Evolutionary conservation across 2,797 vertebrate genomes (phyloP).

Genomic region (Gouania willdenowi): DNA sequence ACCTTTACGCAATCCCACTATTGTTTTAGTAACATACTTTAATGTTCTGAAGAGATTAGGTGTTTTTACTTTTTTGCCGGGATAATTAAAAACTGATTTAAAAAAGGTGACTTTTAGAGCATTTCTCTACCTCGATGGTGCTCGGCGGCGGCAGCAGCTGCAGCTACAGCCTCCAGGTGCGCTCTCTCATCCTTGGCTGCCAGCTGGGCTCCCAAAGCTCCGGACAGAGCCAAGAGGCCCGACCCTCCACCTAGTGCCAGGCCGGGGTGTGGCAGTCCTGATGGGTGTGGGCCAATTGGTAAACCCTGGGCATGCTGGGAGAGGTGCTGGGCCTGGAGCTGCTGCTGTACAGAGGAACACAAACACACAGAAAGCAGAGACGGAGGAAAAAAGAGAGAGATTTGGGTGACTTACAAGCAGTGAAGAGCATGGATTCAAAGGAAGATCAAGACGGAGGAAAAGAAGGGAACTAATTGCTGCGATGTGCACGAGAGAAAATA

Average conservation of each 20-base stretch:
- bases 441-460: constrained; percentile 29
- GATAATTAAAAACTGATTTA: background rate
- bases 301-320: constrained; percentile 88
- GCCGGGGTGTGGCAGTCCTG: constrained; percentile 75
- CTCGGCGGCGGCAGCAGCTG: constrained; percentile 68
- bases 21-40: background rate
- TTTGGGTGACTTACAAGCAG: constrained; percentile 47
- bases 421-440: constrained; percentile 12
- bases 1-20: constrained; percentile 8
- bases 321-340: constrained; percentile 90
- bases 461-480: constrained; percentile 51
- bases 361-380: constrained; percentile 1
- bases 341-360: constrained; percentile 73
- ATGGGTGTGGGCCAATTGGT: constrained; percentile 84
- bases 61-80: constrained; percentile 1
- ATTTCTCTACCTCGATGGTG: constrained; percentile 79
- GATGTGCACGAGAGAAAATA: constrained; percentile 36
- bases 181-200: constrained; percentile 85
- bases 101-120: background rate
- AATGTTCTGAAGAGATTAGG: background rate
- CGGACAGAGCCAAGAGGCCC: constrained; percentile 82
- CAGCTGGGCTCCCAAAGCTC: constrained; percentile 84
- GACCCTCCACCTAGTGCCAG: constrained; percentile 82
- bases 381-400: constrained; percentile 20
- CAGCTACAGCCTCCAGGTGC: constrained; percentile 70